Base-by-base conservation (phyloP, 2,888 invertebrate species). In the Eueremaeus valkanovi region DNA sequence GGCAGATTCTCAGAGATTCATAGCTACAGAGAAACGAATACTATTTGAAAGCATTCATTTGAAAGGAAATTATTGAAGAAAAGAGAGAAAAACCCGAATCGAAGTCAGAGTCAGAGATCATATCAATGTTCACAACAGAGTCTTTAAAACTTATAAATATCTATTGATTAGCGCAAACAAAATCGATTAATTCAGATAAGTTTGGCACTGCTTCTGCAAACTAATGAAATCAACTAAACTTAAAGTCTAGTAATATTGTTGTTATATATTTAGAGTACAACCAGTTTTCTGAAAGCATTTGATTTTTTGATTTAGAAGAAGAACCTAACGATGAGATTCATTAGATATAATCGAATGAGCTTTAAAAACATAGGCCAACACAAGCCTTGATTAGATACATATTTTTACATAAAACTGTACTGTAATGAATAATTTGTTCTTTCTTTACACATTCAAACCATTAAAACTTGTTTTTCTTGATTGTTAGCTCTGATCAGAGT, bases 391-490 rank as follows among this genome's bases (percentile, higher is more conserved):
- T 58, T 24, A 27, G 58, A 58, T 58, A 18, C 58, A 58, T 58
- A 58, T 58, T 58, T 58, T 24, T 51, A 58, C 58, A 58, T 58
- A 58, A 58, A 58, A 58, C 24, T n/a, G n/a, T n/a, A n/a, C 36
- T 58, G 3, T 58, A 58, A 58, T 58, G 58, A 58, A 58, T 58
- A 58, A 58, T 58, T 58, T 58, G 58, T 29, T 58, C 21, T 58
- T 58, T 58, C 24, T 58, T 58, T 58, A 58, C 24, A 24, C 29
- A 58, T 58, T 58, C n/a, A n/a, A n/a, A n/a, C n/a, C n/a, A n/a
- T n/a, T 58, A 24, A 58, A 58, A 58, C 58, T 58, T 58, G 58
- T 58, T 58, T 58, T 58, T 58, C 58, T 58, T 58, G 58, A 58
- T 58, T 58, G 58, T 58, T 58, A 58, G 58, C 58, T 13, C 16